A percentile compares a stretch with the other conserved stretches of the same genome.
Evolutionary conservation across 1,140 invertebrate species (phyloP).

Genomic region (Caerostris darwini): DNA sequence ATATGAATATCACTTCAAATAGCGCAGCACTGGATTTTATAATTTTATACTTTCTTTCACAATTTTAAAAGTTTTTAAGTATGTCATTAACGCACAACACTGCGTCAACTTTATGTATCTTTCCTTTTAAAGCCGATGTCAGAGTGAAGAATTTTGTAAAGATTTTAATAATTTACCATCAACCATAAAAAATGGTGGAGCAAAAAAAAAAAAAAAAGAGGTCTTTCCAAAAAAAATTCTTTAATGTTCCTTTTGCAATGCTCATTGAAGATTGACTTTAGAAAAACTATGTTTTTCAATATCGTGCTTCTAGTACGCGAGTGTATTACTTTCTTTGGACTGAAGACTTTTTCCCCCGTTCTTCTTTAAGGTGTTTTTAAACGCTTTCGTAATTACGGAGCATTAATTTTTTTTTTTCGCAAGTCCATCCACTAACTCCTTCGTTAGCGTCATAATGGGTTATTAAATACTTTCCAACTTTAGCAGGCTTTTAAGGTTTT

Average conservation of each 20-base stretch:
- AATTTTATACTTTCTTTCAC: no score
- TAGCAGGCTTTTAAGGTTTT: constrained; percentile 32
- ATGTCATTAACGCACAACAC: background rate
- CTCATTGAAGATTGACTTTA: background rate
- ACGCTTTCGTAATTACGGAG: constrained; percentile 27
- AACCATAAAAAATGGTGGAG: background rate
- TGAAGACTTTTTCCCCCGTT: background rate
- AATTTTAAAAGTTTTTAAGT: background rate
- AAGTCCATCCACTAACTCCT: constrained; percentile 1
- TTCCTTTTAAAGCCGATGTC: background rate
- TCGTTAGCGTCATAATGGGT: constrained; percentile 38
- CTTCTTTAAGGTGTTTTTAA: constrained; percentile 40
- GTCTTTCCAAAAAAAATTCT: background rate
- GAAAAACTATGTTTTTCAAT: constrained; percentile 24
- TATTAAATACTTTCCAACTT: constrained; percentile 40
- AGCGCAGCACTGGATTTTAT: no score
- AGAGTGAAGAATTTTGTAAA: background rate
- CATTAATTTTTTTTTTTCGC: constrained; percentile 24
- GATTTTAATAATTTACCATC: background rate
- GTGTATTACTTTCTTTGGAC: constrained; percentile 26
- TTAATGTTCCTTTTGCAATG: constrained; percentile 28
- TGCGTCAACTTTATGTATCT: background rate
- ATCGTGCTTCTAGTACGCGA: constrained; percentile 1
- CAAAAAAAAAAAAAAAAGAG: background rate
- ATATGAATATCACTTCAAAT: no score